Evolutionary conservation across 2,888 invertebrate species (phyloP).

Genomic region (Monopis laevigella): DNA sequence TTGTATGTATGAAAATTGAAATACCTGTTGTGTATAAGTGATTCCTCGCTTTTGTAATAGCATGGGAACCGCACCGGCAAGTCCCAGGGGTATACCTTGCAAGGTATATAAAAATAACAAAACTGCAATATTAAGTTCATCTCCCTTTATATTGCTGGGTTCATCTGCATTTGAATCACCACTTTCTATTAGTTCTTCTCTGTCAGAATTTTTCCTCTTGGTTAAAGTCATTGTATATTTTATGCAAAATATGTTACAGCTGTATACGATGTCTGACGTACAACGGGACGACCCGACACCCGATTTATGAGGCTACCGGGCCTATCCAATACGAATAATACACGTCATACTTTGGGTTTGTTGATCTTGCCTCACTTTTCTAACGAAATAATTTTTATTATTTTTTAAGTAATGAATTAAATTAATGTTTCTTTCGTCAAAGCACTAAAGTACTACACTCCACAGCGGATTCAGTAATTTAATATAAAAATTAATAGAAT

Average conservation of each 20-base stretch:
- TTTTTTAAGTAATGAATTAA: too few species aligned
- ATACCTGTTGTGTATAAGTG: slow-evolving; percentile 90
- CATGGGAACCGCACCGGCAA: slow-evolving; percentile 95
- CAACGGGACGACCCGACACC: too few species aligned
- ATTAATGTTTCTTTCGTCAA: too few species aligned
- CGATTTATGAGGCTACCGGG: slow-evolving; percentile 17
- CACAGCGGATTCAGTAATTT: too few species aligned
- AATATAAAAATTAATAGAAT: too few species aligned
- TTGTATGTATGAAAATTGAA: too few species aligned
- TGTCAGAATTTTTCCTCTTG: slow-evolving; percentile 50
- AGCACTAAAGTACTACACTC: too few species aligned
- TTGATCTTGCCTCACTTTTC: too few species aligned
- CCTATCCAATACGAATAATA: slow-evolving; percentile 30
- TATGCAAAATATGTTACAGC: too few species aligned
- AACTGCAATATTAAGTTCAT: slow-evolving; percentile 83
- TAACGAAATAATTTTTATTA: too few species aligned
- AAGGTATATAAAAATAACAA: slow-evolving; percentile 92
- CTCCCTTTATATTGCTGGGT: slow-evolving; percentile 72
- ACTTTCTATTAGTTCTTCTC: slow-evolving; percentile 51
- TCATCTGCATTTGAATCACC: slow-evolving; percentile 34
- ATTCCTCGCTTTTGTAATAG: slow-evolving; percentile 91
- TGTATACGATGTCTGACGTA: slow-evolving; percentile 12
- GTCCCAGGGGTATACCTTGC: slow-evolving; percentile 94
- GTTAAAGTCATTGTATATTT: slow-evolving; percentile 51
- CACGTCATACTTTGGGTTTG: slow-evolving; percentile 38